Evolutionary conservation across 2,888 invertebrate genomes (phyloP).

Genomic region (Eupithecia centaureata): DNA sequence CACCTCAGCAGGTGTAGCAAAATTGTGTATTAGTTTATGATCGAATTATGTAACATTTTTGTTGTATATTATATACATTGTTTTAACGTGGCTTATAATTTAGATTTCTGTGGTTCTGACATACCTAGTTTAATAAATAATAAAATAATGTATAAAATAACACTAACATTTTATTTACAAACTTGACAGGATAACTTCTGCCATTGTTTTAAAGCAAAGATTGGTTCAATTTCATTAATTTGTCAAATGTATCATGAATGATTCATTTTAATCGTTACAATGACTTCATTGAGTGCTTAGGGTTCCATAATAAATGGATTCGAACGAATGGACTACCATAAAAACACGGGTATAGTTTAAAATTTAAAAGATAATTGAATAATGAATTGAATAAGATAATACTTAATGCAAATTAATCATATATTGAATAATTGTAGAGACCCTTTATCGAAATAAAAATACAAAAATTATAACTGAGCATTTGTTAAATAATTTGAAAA

Average conservation of each 20-base stretch:
- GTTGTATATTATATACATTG: no score
- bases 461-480: neutral
- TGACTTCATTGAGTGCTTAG: conserved; percentile 24
- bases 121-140: no score
- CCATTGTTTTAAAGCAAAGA: neutral
- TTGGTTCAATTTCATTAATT: conserved; percentile 18
- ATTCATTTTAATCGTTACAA: conserved; percentile 15
- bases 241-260: conserved; percentile 24
- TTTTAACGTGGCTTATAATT: no score
- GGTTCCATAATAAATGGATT: neutral
- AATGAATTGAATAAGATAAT: no score
- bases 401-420: neutral
- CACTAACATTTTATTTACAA: no score
- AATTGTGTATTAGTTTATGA: no score
- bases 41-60: no score
- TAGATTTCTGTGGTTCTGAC: no score
- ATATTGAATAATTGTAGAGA: neutral
- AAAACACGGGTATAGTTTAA: neutral
- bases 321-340: neutral
- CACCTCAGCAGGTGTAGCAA: no score
- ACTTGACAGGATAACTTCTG: neutral
- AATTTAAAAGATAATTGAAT: neutral
- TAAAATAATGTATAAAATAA: no score
- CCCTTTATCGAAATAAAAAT: neutral
- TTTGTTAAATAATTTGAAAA: neutral